Evolutionary conservation across 2,888 invertebrate genomes (phyloP), one percentile per base, ranked within the genome.

Genomic region (Blera fallax): DNA sequence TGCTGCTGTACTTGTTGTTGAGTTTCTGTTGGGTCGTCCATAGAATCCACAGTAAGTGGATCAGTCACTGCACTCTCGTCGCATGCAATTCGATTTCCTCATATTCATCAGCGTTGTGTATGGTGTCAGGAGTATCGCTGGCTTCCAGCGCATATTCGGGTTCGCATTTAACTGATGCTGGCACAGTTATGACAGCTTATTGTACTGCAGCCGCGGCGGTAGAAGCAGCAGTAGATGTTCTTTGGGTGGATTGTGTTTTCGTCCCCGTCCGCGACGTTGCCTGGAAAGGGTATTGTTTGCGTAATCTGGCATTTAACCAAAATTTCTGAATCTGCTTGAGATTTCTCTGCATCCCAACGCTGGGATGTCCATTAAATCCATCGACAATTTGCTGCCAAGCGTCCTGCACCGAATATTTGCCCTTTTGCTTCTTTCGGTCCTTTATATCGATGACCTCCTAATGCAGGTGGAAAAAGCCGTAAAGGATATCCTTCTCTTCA

Each of bases 381-480:
- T 90, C 88, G 21, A 91, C 90, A 69, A 92, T 92, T 81, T 89
- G 89, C 54, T 92, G 91, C 92, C 92, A 92, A 65, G 92, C 91
- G 64, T 92, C 90, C 14, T 92, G 90, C 16, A 92, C 90, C 6
- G 91, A 91, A 69, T 89, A 89, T 82, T 91, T 91, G 79, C 90
- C 91, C 79, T 90, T 89, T 74, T 90, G 90, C 70, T 90, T 91
- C 87, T 90, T 91, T 3, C 92, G 89, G 60, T 89, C 90, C 87
- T 92, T 92, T n/a, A 92, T 92, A 87, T 92, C 92, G 87, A 92
- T 92, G 56, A 92, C 90, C 60, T 92, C 90, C 76, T 92, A 91
- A 82, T 92, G 91, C 87, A 89, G 87, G 32, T 90, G 89, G 83
- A 92, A 92, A 14, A 92, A 87, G 3, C 87, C 79, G 83, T 91